Evolutionary conservation across 2,888 invertebrate species (phyloP), one percentile per base, ranked within the genome.

Genomic region (Cheilosia pagana): DNA sequence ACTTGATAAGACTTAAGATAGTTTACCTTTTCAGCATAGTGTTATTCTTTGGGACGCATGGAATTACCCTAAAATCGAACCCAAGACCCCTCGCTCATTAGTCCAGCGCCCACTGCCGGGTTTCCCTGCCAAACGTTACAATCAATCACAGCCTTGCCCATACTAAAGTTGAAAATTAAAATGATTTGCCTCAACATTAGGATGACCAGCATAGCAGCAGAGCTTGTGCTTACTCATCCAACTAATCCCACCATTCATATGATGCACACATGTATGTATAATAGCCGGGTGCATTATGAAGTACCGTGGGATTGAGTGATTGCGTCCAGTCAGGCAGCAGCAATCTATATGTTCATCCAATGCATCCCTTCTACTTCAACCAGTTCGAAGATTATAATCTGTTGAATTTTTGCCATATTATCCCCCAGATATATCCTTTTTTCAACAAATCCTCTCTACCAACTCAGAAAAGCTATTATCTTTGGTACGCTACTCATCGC

Each of bases 331-430:
- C 74, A 79, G 70, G 74, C 83, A 70, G 79, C 68, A 83, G 45
- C 70, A 78, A 77, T 77, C 62, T 59, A 62, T 57, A 63, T 67
- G 68, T 41, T 81, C 60, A 41, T 39, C 65, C 76, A 65, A 39
- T 72, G 68, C 68, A 79, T 70, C 74, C 74, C 62, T 67, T 78
- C 63, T 78, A 68, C 68, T 74, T 83, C 78, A 78, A 70, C 74
- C 78, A 74, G 83, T 70, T 65, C 65, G 68, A 79, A 83, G 83
- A 83, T 83, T 79, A 79, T 79, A 83, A 83, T 83, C 83, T 83
- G 83, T 83, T 83, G 83, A 83, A 83, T 83, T 83, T 78, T 83
- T 78, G 83, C 83, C 79, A 79, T 83, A 79, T 79, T 79, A 78
- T 78, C 71, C 78, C 62, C 57, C 57, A 41, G 53, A 65, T 23